phyloP scores from a whole-genome alignment of 2,113 vertebrate species.

The Microcebus tavaratra region DNA sequence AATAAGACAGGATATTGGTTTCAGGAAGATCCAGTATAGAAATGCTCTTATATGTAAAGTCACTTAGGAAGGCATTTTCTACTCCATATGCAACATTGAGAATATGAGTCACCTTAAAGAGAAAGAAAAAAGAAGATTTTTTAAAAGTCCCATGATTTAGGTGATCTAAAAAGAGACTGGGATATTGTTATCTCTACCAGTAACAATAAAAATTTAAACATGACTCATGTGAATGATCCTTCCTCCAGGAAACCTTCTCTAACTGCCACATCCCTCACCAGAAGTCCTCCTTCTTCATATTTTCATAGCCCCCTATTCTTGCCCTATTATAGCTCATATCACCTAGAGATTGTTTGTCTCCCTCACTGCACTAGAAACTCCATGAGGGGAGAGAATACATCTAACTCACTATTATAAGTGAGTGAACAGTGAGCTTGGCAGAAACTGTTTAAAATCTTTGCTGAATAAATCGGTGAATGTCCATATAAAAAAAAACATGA shows the following conservation, averaged over 20 bases:
- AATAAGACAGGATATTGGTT: conserved; percentile 90
- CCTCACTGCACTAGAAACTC: neutral
- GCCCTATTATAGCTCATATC: neutral
- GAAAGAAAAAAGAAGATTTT: conserved; percentile 30
- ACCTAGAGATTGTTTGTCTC: neutral
- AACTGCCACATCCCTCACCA: neutral
- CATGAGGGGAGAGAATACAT: neutral
- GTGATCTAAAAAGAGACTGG: neutral
- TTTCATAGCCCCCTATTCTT: neutral
- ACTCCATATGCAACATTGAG: conserved; percentile 96
- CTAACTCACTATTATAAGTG: neutral
- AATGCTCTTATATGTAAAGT: conserved; percentile 87
- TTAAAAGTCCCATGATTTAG: neutral
- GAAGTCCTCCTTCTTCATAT: neutral
- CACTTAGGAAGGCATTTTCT: conserved; percentile 91
- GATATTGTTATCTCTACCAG: neutral
- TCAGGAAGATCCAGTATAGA: conserved; percentile 95
- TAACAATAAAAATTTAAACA: neutral
- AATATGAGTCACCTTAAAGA: conserved; percentile 93
- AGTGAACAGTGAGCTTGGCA: neutral
- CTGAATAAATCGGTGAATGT: neutral
- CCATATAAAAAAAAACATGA: neutral
- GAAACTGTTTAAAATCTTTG: neutral
- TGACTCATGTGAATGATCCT: neutral
- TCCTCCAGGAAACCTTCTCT: neutral